These are phyloP conservation scores for Felis catus DNA, from an alignment of 2,113 vertebrate species.

Conservation along the genomic window F.catus_Fca126_mat1.0 CM031420.1:132869001-132869500, in stretches of 20 bases:
- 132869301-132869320: not conserved
- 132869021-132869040: not conserved
- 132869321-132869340: not conserved
- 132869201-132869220: not conserved
- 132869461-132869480: not conserved
- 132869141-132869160: not conserved
- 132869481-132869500: not conserved
- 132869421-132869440: not conserved
- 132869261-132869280: not conserved
- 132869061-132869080: not conserved
- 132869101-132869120: not conserved
- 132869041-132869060: constrained; percentile 16
- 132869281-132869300: not conserved
- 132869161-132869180: not conserved
- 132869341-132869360: not conserved
- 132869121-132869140: not conserved
- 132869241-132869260: not conserved
- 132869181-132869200: not conserved
- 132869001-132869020: not conserved
- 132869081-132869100: not conserved
- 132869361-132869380: not conserved
- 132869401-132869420: not conserved
- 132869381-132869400: not conserved
- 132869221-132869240: not conserved
- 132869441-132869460: not conserved